These are phyloP conservation scores for Dermochelys coriacea DNA, from an alignment of 2,797 vertebrate species.

Conservation along the genomic window DNA sequence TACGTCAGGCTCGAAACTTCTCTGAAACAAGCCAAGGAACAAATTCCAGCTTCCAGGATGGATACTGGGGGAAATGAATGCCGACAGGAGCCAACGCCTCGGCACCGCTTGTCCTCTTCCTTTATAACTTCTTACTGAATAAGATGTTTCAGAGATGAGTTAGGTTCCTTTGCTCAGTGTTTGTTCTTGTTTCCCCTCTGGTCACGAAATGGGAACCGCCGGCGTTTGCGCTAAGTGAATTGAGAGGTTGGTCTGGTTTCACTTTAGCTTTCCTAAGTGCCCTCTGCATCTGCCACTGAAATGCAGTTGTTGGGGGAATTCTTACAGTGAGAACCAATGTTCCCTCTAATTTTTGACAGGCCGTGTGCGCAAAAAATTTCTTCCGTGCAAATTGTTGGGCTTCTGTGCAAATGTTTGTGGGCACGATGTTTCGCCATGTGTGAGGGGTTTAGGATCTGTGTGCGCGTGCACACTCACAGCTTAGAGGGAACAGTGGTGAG, in stretches of 20 bases:
- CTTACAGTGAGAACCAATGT: not conserved
- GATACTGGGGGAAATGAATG: not conserved
- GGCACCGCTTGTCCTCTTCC: not conserved
- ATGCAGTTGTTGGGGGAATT: not conserved
- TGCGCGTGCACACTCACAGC: no score
- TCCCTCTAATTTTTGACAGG: no score
- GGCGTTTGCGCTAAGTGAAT: slow-evolving; percentile 66
- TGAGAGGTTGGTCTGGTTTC: slow-evolving; percentile 62
- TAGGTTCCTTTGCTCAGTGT: slow-evolving; percentile 44
- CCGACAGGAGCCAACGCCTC: not conserved
- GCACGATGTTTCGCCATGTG: no score
- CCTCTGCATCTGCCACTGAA: slow-evolving; percentile 50
- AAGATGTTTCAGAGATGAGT: not conserved
- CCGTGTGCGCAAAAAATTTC: no score
- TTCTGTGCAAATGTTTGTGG: no score
- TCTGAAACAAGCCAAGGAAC: not conserved
- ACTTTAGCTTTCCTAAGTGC: slow-evolving; percentile 40
- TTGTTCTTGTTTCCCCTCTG: slow-evolving; percentile 44
- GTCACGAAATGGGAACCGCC: slow-evolving; percentile 15
- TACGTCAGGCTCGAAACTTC: not conserved
- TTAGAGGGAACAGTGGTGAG: no score
- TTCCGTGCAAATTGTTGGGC: no score
- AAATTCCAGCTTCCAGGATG: not conserved
- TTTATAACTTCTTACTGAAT: slow-evolving; percentile 34
- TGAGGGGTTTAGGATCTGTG: no score